These are phyloP conservation scores for Elephas maximus DNA, from an alignment of 2,113 vertebrate species.

Conservation along the genomic window DNA sequence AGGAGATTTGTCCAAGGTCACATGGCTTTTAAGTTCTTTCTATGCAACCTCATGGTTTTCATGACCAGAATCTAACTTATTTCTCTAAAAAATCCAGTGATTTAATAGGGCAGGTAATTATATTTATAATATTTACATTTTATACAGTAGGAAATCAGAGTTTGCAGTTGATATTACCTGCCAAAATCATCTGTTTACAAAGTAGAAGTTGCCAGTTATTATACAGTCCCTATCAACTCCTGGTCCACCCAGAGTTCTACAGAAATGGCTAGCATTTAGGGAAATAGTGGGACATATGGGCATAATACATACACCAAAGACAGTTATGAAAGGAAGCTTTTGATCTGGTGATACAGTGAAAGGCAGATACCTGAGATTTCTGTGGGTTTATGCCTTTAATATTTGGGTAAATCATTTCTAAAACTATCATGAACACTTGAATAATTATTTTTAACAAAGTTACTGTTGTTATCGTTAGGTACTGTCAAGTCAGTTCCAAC, in stretches of 20 bases:
- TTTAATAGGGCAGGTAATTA: not conserved
- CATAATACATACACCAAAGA: not conserved
- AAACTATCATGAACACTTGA: slow-evolving; percentile 20
- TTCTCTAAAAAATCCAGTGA: not conserved
- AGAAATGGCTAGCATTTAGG: not conserved
- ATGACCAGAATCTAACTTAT: not conserved
- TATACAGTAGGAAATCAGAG: not conserved
- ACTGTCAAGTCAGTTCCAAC: no score
- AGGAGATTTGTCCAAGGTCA: not conserved
- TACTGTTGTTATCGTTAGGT: no score
- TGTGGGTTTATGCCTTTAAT: not conserved
- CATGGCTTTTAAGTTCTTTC: not conserved
- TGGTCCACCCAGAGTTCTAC: not conserved
- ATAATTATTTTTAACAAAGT: not conserved
- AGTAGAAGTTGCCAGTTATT: not conserved
- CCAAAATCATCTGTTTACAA: not conserved
- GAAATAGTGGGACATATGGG: not conserved
- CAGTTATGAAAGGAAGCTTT: not conserved
- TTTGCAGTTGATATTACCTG: not conserved
- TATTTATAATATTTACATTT: not conserved
- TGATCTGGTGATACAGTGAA: not conserved
- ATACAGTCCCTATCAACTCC: not conserved
- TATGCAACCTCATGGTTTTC: not conserved
- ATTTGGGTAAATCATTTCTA: not conserved
- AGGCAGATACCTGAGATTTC: not conserved